Evolutionary conservation across 2,797 vertebrate species (phyloP).

Genomic region (Notamacropus eugenii): DNA sequence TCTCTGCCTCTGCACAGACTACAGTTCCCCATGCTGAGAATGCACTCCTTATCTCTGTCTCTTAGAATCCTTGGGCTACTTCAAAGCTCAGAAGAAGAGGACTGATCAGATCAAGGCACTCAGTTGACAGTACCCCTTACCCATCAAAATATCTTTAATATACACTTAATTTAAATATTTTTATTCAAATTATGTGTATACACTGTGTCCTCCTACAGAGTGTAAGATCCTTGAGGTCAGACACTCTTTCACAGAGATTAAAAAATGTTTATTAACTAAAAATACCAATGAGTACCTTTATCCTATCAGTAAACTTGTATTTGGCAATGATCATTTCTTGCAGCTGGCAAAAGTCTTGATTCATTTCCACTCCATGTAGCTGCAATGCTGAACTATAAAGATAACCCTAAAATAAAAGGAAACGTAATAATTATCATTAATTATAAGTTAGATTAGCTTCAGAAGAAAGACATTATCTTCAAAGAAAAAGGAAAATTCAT

Average conservation of each 20-base stretch:
- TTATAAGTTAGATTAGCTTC: neutral
- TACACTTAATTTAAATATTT: neutral
- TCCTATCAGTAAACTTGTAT: conserved; percentile 90
- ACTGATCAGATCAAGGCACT: neutral
- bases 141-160: neutral
- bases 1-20: neutral
- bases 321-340: conserved; percentile 91
- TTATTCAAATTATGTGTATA: neutral
- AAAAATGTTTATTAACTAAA: neutral
- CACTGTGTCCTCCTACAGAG: neutral
- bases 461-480: neutral
- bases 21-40: neutral
- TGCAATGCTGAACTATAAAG: conserved; percentile 92
- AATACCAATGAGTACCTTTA: conserved; percentile 87
- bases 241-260: neutral
- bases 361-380: conserved; percentile 93
- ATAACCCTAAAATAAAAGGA: conserved; percentile 88
- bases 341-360: conserved; percentile 92
- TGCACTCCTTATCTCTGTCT: neutral
- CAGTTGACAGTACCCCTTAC: neutral
- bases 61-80: neutral
- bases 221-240: neutral
- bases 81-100: neutral
- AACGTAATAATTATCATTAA: conserved; percentile 55
- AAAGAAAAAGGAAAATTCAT: neutral